phyloP scores from a whole-genome alignment of 2,888 invertebrate species.

The Melinaea menophilus region DNA sequence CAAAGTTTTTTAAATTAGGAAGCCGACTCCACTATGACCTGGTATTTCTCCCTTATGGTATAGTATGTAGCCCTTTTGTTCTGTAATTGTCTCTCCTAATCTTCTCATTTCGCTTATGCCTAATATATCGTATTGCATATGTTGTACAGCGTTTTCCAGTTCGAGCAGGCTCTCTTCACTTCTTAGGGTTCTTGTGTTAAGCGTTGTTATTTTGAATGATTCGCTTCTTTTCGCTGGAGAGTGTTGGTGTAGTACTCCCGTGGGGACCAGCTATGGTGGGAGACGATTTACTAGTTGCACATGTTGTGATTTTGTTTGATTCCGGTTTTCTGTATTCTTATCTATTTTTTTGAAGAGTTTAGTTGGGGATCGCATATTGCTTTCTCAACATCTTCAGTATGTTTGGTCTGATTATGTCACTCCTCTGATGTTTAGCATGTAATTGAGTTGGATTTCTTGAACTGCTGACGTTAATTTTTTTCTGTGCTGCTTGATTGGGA shows the following conservation, averaged over 20 bases:
- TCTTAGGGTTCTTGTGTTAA: slow-evolving; percentile 14
- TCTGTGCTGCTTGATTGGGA: slow-evolving; percentile 22
- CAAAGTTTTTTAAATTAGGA: slow-evolving; percentile 25
- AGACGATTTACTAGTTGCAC: slow-evolving; percentile 12
- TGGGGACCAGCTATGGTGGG: slow-evolving; percentile 25
- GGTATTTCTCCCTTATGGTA: slow-evolving; percentile 1
- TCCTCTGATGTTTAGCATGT: slow-evolving; percentile 9
- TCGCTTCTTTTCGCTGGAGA: slow-evolving; percentile 19
- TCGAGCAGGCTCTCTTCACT: slow-evolving; percentile 9
- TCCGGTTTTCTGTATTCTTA: slow-evolving; percentile 14
- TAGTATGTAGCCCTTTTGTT: background rate
- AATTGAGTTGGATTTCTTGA: slow-evolving; percentile 15
- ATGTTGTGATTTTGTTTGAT: slow-evolving; percentile 16
- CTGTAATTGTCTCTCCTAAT: slow-evolving; percentile 3
- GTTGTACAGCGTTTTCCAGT: slow-evolving; percentile 1
- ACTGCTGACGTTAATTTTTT: slow-evolving; percentile 16
- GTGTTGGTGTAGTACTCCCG: slow-evolving; percentile 27
- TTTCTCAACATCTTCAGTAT: slow-evolving; percentile 21
- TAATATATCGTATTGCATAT: slow-evolving; percentile 6
- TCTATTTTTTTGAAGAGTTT: slow-evolving; percentile 27
- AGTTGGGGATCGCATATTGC: slow-evolving; percentile 12
- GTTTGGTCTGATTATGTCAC: slow-evolving; percentile 23
- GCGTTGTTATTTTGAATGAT: slow-evolving; percentile 13
- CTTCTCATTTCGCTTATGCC: background rate
- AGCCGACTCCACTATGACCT: slow-evolving; percentile 15